phyloP scores from a whole-genome alignment of 2,113 vertebrate species.

The Ceyx cyanopectus region DNA sequence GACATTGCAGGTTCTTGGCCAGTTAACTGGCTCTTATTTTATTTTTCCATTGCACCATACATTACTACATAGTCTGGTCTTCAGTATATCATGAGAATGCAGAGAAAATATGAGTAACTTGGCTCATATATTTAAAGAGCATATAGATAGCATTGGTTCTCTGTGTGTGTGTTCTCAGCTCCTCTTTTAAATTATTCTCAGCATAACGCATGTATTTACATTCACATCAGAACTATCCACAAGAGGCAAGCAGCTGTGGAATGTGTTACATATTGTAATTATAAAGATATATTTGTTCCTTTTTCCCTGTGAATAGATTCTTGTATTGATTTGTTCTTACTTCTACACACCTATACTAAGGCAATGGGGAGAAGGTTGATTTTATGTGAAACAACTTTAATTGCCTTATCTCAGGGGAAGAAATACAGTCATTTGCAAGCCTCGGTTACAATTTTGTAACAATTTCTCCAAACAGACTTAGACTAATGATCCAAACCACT shows the following conservation, averaged over 20 bases:
- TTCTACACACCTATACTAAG: conserved; percentile 40
- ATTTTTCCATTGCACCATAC: neutral
- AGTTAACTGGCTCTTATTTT: conserved; percentile 9
- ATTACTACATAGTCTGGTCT: neutral
- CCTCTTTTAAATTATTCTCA: conserved; percentile 45
- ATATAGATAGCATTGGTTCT: neutral
- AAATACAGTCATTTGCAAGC: conserved; percentile 67
- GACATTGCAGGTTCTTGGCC: neutral
- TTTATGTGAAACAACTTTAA: conserved; percentile 74
- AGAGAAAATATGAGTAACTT: neutral
- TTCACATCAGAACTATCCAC: conserved; percentile 52
- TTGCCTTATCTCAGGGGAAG: conserved; percentile 71
- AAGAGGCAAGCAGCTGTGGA: conserved; percentile 35
- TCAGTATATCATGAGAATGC: neutral
- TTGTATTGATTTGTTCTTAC: conserved; percentile 67
- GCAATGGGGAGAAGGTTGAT: conserved; percentile 57
- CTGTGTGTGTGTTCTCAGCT: neutral
- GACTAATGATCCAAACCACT: conserved; percentile 18
- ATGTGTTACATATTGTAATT: conserved; percentile 47
- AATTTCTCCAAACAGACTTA: conserved; percentile 43
- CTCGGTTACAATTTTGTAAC: conserved; percentile 55
- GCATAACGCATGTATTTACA: conserved; percentile 44
- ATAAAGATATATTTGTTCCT: conserved; percentile 55
- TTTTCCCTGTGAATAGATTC: conserved; percentile 42
- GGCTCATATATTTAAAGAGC: neutral